Percentiles rank a stretch among this genome's conserved stretches.
These are phyloP conservation scores for Gobio gobio DNA, from an alignment of 2,113 vertebrate genomes.

Conservation along the genomic window DNA sequence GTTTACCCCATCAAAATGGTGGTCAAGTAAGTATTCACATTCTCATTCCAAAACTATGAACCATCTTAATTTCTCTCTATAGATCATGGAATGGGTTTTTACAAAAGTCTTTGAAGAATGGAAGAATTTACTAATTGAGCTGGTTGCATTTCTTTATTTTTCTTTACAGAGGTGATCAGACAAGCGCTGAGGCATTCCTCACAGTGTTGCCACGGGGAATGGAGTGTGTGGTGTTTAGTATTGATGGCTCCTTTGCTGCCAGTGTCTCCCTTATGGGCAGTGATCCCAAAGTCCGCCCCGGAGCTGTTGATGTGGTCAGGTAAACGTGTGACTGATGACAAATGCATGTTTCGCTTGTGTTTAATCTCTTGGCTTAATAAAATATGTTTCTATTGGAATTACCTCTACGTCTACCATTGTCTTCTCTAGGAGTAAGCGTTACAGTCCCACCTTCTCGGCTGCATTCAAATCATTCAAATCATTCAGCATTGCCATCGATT, in stretches of 20 bases:
- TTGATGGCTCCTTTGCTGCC: constrained; percentile 97
- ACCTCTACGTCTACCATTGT: too few relatives aligned
- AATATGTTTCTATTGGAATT: too few relatives aligned
- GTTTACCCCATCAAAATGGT: constrained; percentile 97
- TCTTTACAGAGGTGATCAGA: constrained; percentile 91
- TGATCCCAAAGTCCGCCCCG: constrained; percentile 95
- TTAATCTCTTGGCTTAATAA: too few relatives aligned
- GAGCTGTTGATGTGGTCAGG: constrained; percentile 97
- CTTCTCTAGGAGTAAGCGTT: too few relatives aligned
- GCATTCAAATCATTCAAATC: too few relatives aligned
- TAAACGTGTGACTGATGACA: constrained; percentile 62
- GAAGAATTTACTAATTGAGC: neutral
- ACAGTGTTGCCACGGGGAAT: constrained; percentile 91
- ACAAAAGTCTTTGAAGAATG: neutral
- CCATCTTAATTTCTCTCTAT: neutral
- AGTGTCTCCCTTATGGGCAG: constrained; percentile 99
- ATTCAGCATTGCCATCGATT: too few relatives aligned
- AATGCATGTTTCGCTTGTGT: neutral
- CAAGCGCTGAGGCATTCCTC: constrained; percentile 94
- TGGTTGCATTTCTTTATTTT: neutral
- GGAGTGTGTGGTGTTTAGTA: constrained; percentile 98
- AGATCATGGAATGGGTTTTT: neutral
- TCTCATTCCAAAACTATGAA: neutral
- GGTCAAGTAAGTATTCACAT: constrained; percentile 82
- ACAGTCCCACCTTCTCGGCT: too few relatives aligned